phyloP scores from a whole-genome alignment of 2,888 invertebrate genomes.

The Unio pictorum region DNA sequence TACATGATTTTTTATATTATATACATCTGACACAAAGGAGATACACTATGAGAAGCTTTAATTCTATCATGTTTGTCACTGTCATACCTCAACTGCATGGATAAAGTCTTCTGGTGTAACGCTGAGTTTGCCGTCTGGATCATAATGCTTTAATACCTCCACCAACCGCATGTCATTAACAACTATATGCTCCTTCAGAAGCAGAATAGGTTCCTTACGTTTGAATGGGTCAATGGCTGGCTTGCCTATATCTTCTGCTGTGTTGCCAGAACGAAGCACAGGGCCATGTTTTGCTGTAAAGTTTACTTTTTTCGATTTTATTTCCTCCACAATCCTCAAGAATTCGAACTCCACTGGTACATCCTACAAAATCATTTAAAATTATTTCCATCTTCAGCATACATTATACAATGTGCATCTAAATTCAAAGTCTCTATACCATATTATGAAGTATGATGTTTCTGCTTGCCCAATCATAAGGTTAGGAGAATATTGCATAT shows the following conservation, averaged over 20 bases:
- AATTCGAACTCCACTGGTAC: constrained; percentile 70
- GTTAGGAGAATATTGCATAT: no score
- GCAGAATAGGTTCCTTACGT: constrained; percentile 55
- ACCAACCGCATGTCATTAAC: constrained; percentile 66
- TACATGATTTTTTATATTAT: no score
- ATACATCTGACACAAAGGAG: no score
- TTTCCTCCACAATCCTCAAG: constrained; percentile 62
- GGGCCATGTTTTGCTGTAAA: constrained; percentile 62
- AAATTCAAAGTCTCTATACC: no score
- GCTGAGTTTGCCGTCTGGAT: constrained; percentile 47
- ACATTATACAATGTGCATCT: no score
- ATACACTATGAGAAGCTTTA: background rate
- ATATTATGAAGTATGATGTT: no score
- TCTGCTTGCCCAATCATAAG: no score
- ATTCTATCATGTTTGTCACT: background rate
- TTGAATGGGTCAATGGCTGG: constrained; percentile 60
- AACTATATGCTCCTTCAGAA: constrained; percentile 65
- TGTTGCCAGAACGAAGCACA: constrained; percentile 67
- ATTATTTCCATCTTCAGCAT: no score
- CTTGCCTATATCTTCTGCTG: constrained; percentile 66
- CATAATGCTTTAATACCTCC: constrained; percentile 62
- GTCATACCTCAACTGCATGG: constrained; percentile 59
- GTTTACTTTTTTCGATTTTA: constrained; percentile 56
- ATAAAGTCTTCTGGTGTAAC: constrained; percentile 64
- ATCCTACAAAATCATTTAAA: constrained; percentile 48